Conservation (phyloP, 2,888 invertebrate species). For the Willowsia nigromaculata region DNA sequence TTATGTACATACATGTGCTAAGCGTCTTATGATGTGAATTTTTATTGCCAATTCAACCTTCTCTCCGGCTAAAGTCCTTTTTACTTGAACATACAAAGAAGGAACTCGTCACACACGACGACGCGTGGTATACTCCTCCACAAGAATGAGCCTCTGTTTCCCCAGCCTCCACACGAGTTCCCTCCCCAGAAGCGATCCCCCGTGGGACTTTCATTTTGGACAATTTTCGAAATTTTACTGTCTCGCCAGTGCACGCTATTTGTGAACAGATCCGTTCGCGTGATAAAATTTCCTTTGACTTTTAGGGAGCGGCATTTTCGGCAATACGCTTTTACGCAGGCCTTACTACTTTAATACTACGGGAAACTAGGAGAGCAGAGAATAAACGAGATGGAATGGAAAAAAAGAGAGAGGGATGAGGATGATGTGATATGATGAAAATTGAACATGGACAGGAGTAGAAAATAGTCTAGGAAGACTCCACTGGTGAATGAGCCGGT, state of each 20-base stretch:
- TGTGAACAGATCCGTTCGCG: conserved; percentile 42
- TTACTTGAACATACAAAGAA: conserved; percentile 72
- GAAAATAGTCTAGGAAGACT: no score
- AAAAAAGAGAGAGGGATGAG: neutral
- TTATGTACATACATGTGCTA: neutral
- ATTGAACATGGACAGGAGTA: neutral
- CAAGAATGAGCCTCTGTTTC: neutral
- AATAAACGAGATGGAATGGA: conserved; percentile 6
- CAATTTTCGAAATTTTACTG: conserved; percentile 48
- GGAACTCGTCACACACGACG: conserved; percentile 25
- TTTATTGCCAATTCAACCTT: conserved; percentile 74
- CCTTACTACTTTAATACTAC: conserved; percentile 32
- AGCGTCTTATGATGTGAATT: conserved; percentile 65
- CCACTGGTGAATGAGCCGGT: conserved; percentile 66
- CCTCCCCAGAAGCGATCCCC: neutral
- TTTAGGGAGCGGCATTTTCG: conserved; percentile 71
- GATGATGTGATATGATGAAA: no score
- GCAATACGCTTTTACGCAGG: conserved; percentile 48
- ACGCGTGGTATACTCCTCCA: neutral
- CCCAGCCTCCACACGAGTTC: neutral
- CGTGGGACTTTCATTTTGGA: neutral
- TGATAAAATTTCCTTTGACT: conserved; percentile 59
- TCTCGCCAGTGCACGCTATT: conserved; percentile 44
- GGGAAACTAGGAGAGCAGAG: neutral
- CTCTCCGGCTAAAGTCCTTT: conserved; percentile 71